phyloP scores from a whole-genome alignment of 2,888 invertebrate species.

The Phyllotreta cruciferae region DNA sequence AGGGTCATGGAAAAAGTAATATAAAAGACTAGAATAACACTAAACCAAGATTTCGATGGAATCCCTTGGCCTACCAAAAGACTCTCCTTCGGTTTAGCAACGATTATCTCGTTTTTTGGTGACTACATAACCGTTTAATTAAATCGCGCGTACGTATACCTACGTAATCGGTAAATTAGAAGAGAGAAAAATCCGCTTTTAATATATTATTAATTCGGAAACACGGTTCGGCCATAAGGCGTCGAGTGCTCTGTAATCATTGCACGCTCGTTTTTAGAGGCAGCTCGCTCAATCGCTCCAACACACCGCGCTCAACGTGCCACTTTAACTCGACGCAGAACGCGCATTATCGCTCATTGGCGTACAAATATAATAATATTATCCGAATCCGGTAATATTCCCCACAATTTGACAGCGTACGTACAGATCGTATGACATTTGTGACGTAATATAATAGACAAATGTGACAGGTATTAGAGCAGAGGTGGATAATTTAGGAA shows the following conservation, averaged over 20 bases:
- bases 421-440: too few relatives aligned
- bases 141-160: conserved; percentile 31
- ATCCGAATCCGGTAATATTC: too few relatives aligned
- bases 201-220: conserved; percentile 44
- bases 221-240: conserved; percentile 45
- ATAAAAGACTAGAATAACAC: too few relatives aligned
- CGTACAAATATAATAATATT: conserved; percentile 16
- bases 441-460: too few relatives aligned
- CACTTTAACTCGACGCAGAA: conserved; percentile 51
- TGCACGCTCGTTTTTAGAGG: conserved; percentile 49
- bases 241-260: conserved; percentile 46
- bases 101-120: conserved; percentile 16
- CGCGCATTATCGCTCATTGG: conserved; percentile 48
- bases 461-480: background rate
- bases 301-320: conserved; percentile 46
- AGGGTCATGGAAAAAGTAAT: too few relatives aligned
- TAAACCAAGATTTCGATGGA: too few relatives aligned
- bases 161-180: conserved; percentile 41
- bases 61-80: too few relatives aligned
- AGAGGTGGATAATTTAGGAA: conserved; percentile 19
- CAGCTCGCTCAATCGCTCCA: conserved; percentile 34
- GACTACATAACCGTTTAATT: conserved; percentile 40
- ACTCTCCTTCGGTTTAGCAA: background rate
- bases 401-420: background rate
- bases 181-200: conserved; percentile 36